Conservation (phyloP, 2,888 invertebrate species). For the Aleiodes leptofemur region DNA sequence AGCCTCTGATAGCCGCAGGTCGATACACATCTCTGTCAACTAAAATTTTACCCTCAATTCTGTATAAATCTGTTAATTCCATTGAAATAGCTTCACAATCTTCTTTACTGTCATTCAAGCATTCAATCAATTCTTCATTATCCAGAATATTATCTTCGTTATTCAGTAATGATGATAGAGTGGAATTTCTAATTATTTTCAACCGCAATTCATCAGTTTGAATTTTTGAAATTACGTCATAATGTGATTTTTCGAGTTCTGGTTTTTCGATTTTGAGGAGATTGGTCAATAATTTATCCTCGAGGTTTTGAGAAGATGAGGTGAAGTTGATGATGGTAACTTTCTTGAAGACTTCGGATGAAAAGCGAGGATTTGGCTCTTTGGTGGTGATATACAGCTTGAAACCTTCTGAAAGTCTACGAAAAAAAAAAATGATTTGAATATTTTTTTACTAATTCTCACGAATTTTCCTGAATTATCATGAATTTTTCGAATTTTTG, state of each 20-base stretch:
- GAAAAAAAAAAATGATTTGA: too few species aligned
- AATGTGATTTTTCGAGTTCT: slow-evolving; percentile 92
- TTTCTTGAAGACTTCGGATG: slow-evolving; percentile 91
- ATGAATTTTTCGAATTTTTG: too few species aligned
- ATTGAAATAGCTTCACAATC: slow-evolving; percentile 88
- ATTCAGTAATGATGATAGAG: slow-evolving; percentile 87
- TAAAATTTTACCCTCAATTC: slow-evolving; percentile 91
- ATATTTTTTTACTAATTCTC: too few species aligned
- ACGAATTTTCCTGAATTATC: too few species aligned
- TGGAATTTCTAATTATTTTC: slow-evolving; percentile 92
- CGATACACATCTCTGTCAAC: slow-evolving; percentile 88
- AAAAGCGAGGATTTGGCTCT: slow-evolving; percentile 89
- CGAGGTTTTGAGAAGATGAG: slow-evolving; percentile 74
- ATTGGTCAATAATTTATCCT: slow-evolving; percentile 90
- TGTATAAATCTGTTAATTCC: slow-evolving; percentile 90
- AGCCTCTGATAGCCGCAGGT: slow-evolving; percentile 87
- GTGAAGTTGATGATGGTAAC: slow-evolving; percentile 92
- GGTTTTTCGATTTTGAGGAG: slow-evolving; percentile 94
- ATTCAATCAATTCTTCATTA: slow-evolving; percentile 94
- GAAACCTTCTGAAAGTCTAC: slow-evolving; percentile 76
- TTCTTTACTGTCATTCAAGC: slow-evolving; percentile 90
- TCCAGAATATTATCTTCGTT: slow-evolving; percentile 94
- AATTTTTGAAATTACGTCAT: slow-evolving; percentile 88
- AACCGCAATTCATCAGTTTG: slow-evolving; percentile 90
- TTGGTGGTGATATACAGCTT: slow-evolving; percentile 85